Conservation (phyloP, 2,113 vertebrate species). For the Silurus asotus region DNA sequence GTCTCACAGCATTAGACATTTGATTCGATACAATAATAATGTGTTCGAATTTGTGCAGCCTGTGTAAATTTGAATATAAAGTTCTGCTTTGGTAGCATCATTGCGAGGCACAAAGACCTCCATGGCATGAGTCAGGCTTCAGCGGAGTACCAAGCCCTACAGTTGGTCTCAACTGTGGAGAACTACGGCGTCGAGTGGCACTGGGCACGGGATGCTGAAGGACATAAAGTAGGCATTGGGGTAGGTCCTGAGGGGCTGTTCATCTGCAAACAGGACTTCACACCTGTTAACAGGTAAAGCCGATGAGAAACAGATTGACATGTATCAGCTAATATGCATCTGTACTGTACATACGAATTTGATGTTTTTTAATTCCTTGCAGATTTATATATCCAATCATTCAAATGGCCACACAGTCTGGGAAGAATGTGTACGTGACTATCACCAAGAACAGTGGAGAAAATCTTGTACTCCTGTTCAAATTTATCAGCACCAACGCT, state of each 20-base stretch:
- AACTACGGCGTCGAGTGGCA: conserved; percentile 98
- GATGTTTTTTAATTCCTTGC: not conserved
- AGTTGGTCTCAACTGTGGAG: conserved; percentile 86
- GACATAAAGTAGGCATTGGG: conserved; percentile 85
- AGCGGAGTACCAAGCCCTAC: conserved; percentile 90
- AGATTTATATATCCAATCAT: conserved; percentile 84
- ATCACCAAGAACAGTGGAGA: conserved; percentile 91
- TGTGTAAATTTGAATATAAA: not conserved
- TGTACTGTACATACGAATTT: not conserved
- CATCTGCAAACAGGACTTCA: conserved; percentile 91
- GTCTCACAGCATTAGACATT: not conserved
- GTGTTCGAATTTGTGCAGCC: not conserved
- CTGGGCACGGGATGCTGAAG: conserved; percentile 83
- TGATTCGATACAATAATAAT: too few species aligned
- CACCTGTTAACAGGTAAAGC: conserved; percentile 84
- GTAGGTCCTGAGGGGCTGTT: conserved; percentile 93
- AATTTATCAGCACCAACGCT: conserved; percentile 93
- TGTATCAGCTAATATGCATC: not conserved
- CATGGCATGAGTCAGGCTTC: conserved; percentile 83
- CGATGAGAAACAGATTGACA: not conserved
- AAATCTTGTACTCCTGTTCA: conserved; percentile 89
- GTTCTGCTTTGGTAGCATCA: conserved; percentile 73
- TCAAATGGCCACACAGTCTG: conserved; percentile 97
- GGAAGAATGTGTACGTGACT: conserved; percentile 93
- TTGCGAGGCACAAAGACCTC: conserved; percentile 85